A percentile compares a stretch with the other conserved stretches of the same genome.
These are phyloP conservation scores for Aphelocoma californica DNA, from an alignment of 2,797 vertebrate genomes.

Conservation along the genomic window DNA sequence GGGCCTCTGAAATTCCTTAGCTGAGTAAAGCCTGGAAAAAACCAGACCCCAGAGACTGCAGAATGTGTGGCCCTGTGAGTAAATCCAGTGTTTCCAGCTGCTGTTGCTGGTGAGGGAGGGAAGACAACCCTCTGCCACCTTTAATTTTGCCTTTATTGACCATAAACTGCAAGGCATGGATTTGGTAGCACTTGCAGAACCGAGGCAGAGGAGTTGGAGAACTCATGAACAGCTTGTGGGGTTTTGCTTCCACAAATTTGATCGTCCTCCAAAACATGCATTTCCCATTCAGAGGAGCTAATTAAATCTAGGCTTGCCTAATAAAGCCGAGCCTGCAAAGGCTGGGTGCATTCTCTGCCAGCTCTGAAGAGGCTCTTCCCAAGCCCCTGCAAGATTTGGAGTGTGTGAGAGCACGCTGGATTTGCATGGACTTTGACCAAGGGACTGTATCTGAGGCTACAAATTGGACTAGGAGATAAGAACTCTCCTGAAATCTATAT, in stretches of 20 bases:
- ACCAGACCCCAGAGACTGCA: neutral
- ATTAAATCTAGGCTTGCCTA: conserved; percentile 11
- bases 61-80: accelerated
- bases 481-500: conserved; percentile 65
- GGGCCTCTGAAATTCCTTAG: neutral
- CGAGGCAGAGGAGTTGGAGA: neutral
- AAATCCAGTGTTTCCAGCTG: accelerated
- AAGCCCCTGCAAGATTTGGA: neutral
- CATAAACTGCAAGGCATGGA: neutral
- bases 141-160: neutral
- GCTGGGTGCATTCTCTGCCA: neutral
- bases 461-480: conserved; percentile 63
- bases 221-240: accelerated
- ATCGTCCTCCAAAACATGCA: accelerated
- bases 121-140: neutral
- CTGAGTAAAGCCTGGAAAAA: neutral
- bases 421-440: conserved; percentile 49
- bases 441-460: conserved; percentile 1
- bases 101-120: neutral
- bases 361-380: neutral
- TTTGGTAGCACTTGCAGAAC: neutral
- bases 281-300: neutral
- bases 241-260: neutral
- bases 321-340: neutral
- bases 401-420: neutral